Base-by-base conservation (phyloP, 2,888 invertebrate genomes). In the Venusia cambrica region DNA sequence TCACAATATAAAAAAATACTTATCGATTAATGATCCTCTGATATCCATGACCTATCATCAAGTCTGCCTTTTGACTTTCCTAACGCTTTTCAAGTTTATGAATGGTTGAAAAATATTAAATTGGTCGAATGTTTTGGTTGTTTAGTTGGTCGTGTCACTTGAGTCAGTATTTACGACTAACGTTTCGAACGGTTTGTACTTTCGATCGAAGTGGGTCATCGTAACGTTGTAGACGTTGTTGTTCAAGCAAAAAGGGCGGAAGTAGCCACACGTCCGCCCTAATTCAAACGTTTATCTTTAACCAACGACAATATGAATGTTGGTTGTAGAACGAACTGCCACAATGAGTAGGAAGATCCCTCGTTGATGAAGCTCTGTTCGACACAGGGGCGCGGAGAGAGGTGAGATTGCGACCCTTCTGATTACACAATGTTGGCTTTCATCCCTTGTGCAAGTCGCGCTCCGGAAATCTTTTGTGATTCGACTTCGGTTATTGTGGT, bases 381-480 rank as follows among this genome's bases (percentile, higher is more conserved):
- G 74, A 74, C 73, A 73, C 65, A 39, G 66, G 67, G 63, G 64
- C 52, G 65, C 62, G 70, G 72, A 75, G 69, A 63, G 76, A 74
- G 77, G 77, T 70, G 70, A 80, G 81, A 84, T 84, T 84, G 81
- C 79, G 84, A 81, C 85, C 85, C 83, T 85, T 78, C 78, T 87
- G 85, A 87, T 87, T 87, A 87, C 85, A 84, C 81, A 83, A 81
- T 81, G 84, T 83, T 74, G 81, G 75, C 81, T 83, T 83, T 84
- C 83, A 81, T 84, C 79, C 81, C 80, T 79, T 79, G 83, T 81
- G 80, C 79, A 75, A 83, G 83, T 78, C 83, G 80, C 77, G 81
- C 76, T 69, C 81, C 84, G 84, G 84, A 85, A 84, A 84, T 87
- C 85, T 87, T 87, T 87, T 87, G 84, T 87, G 83, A 81, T 83